phyloP scores from a whole-genome alignment of 1,140 invertebrate genomes.

The Matsumurasca onukii region DNA sequence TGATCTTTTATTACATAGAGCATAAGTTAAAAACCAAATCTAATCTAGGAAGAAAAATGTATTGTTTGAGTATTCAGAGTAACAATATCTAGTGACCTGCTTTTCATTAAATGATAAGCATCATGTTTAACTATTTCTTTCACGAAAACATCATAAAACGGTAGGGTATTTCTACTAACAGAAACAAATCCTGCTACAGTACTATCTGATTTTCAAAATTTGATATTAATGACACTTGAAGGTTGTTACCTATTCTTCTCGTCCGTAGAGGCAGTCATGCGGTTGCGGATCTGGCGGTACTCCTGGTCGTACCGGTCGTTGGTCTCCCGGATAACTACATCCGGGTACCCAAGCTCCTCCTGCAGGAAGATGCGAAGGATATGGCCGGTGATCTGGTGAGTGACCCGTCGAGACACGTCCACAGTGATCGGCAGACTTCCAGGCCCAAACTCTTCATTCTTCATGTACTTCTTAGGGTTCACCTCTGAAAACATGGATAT shows the following conservation, averaged over 20 bases:
- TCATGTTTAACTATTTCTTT: too few species aligned
- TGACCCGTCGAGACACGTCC: constrained; percentile 56
- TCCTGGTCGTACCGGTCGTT: constrained; percentile 9
- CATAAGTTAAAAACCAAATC: too few species aligned
- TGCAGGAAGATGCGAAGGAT: constrained; percentile 64
- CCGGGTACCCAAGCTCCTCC: constrained; percentile 63
- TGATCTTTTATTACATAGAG: too few species aligned
- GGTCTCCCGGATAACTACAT: constrained; percentile 45
- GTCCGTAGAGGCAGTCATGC: not conserved
- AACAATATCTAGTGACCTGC: too few species aligned
- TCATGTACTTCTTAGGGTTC: constrained; percentile 29
- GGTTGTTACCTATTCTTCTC: constrained; percentile 11
- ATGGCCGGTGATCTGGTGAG: constrained; percentile 61
- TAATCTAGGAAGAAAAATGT: too few species aligned
- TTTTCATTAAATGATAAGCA: too few species aligned
- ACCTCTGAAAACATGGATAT: constrained; percentile 16
- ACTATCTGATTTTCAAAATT: too few species aligned
- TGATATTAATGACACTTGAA: too few species aligned
- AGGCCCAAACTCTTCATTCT: not conserved
- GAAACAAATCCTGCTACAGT: too few species aligned
- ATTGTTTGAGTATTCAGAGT: too few species aligned
- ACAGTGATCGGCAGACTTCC: constrained; percentile 46
- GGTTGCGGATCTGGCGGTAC: not conserved
- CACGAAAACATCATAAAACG: too few species aligned
- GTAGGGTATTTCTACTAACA: too few species aligned